Base-by-base conservation (phyloP, 1,140 invertebrate genomes). In the Stenopsyche tienmushanensis region DNA sequence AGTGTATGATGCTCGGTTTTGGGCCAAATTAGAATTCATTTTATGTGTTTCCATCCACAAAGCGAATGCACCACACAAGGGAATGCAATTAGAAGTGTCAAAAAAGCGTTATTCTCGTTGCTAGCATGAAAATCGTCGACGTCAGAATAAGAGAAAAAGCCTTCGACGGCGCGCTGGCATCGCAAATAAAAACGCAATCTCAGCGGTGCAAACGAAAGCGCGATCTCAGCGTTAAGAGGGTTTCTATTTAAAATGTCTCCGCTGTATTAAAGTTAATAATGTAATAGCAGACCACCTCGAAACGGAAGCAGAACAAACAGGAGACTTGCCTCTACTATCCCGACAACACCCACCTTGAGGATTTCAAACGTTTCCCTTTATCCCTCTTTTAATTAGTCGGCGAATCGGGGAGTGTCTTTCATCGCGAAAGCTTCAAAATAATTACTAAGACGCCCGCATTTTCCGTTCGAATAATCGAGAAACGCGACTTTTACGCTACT, bases 311-410 rank as follows among this genome's bases (percentile, higher is more conserved):
- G 29, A 34, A 34, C 29, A 34, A 34, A 34, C 29, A 34, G 13
- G 29, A 7, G 13, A 34, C 29, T 34, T 34, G n/a, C n/a, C n/a
- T n/a, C n/a, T n/a, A n/a, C 29, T 34, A 34, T 34, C 29, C 29
- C 29, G 29, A 7, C 29, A 34, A 34, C 29, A 34, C 13, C 29
- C 13, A 7, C 29, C 29, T 34, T 13, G n/a, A n/a, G n/a, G n/a
- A n/a, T n/a, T n/a, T n/a, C n/a, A 13, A 34, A 34, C 29, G 10
- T 23, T 50, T 25, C 24, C 23, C 23, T 23, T 49, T 53, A 53
- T 53, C 50, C 29, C 29, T 24, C 20, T 18, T 39, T 39, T 39
- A 55, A 55, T 55, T 55, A 55, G 53, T 55, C 15, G 21, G 15
- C 25, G 29, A 20, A 21, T 53, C 50, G 24, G 50, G 13, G 29